Evolutionary conservation across 2,888 invertebrate genomes (phyloP), one percentile per base, ranked within the genome.

Genomic region (Elegia similella): DNA sequence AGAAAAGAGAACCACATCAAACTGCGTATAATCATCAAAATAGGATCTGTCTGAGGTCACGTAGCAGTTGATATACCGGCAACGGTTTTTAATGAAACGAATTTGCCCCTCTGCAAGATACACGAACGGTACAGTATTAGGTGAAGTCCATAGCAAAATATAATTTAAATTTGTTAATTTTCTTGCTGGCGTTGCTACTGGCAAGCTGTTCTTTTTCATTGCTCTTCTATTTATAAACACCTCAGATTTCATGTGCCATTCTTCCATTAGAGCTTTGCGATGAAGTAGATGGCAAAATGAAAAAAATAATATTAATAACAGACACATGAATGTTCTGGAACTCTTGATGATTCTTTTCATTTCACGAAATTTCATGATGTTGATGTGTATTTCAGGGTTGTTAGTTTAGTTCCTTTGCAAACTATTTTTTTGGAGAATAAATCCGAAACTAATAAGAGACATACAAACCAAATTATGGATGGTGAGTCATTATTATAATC

Each of bases 131-230:
- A 67, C 68, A 13, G 62, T 67, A 1, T 34, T 54, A 0, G 71
- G 65, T 6, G 57, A 47, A 1, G 79, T 78, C 77, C 78, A 81
- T 52, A 72, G 66, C 7, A 81, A 63, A 38, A 80, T 76, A 52
- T 72, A 72, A 62, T 70, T 78, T 54, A 73, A 55, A 32, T 44
- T 8, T 6, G 15, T 13, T 42, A 15, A n/a, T 42, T 52, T 54
- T 42, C 7, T 32, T 10, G 5, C 15, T 10, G 7, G 13, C 2
- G 0, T 6, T 15, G 10, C 2, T 1, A 3, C 7, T 8, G 13
- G 13, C 10, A 15, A 10, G 2, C 6, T 30, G 7, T 48, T 30
- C 6, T 32, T 8, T 15, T 16, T 13, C 17, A 23, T 10, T 1
- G 23, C 6, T 7, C 10, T 29, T 12, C 23, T 23, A 23, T 46